Base-by-base conservation (phyloP, 2,113 vertebrate genomes). In the Podocnemis expansa region DNA sequence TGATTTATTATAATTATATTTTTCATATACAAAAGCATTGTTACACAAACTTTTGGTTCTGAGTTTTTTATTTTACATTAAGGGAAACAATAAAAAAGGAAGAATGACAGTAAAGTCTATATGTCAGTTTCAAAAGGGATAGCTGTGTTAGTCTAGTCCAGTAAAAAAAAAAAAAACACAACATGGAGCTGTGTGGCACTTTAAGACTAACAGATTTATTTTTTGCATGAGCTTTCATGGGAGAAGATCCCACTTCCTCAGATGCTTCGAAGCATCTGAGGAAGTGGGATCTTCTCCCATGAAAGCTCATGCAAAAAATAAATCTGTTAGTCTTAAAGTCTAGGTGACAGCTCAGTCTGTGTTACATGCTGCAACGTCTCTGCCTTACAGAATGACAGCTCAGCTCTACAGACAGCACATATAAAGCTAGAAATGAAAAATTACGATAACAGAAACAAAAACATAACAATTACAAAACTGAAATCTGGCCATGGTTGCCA, bases 1-100 rank as follows among this genome's bases (percentile, higher is more conserved):
- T 78, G 75, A 24, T 6, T 75, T 13, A 45, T 8, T 13, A 63
- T 2, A 13, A 51, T 13, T 85, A 34, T 0, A 0, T n/a, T 84
- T 60, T 70, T 51, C 38, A 49, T 0, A 0, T 38, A 24, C 29
- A 58, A 70, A 85, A 89, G 4, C 29, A 8, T 5, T 84, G 45
- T 81, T 29, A 54, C 6, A 49, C 21, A n/a, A 17, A 80, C 16
- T 43, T 78, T 80, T 52, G 29, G 80, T 21, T 7, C 38, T 38
- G 84, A 41, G 43, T 0, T 60, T 1, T 17, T 75, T 93, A 10
- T 80, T 84, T 81, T 34, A 87, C 60, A 51, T 51, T 51, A 51
- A 13, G 11, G 9, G 49, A 51, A 51, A 51, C 49, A 51, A 51
- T 14, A 51, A 51, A 70, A 8, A 29, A 88, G n/a, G n/a, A 54